Base-by-base conservation (phyloP, 2,113 vertebrate species). In the Microtus richardsoni region DNA sequence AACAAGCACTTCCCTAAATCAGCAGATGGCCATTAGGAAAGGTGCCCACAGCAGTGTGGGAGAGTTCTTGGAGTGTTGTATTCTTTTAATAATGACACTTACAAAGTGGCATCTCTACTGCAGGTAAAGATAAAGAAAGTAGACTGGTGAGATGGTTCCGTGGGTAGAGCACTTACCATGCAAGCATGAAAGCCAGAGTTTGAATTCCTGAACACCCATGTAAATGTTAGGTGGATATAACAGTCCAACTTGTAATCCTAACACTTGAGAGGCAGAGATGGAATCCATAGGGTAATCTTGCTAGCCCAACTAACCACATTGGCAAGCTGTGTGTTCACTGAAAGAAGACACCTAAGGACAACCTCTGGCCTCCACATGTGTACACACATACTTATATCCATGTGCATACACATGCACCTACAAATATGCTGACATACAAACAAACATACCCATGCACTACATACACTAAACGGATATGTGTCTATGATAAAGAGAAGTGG, bases 21-120 rank as follows among this genome's bases (percentile, higher is more conserved):
- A 97, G 77, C 98, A 98, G 98, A 98, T 98, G 98, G 98, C 91
- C 91, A 90, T 94, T 96, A 97, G 96, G 94, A 98, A 96, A 98
- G 95, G 92, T 19, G 87, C 98, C 96, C 94, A 95, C 75, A 98
- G 98, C 97, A 84, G n/a, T 97, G 94, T 96, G 96, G 87, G 96
- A 95, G 98, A 98, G 94, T 41, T 92, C 96, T 96, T 86, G 0
- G 13, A 90, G 94, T 96, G 88, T 93, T 49, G 70, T 73, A 90
- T 33, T 52, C 93, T 95, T 97, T 94, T 33, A 98, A 96, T 95
- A 98, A 96, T 16, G 28, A 90, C 94, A 93, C 97, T 98, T 98
- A 98, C 97, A 98, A 97, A 98, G 95, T 91, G 94, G 84, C 80
- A 86, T 97, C 77, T 96, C 60, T 70, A 75, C 52, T 83, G 88